Base-by-base conservation (phyloP, 1,140 invertebrate genomes). In the Nasonia longicornis region DNA sequence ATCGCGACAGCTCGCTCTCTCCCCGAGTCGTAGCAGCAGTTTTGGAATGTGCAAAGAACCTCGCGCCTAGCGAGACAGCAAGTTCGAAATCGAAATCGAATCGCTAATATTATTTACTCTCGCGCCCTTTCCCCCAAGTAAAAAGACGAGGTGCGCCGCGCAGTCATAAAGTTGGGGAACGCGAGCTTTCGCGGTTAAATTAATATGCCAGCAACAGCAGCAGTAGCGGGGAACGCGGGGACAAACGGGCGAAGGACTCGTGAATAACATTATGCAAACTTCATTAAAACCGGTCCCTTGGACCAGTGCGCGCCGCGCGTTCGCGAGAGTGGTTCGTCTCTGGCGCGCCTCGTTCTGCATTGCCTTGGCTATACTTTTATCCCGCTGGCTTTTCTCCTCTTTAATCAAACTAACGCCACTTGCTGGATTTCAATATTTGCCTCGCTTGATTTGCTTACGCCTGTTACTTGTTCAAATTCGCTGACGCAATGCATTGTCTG, bases 251-350 rank as follows among this genome's bases (percentile, higher is more conserved):
- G 63, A 82, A 81, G 81, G 83, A 83, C 82, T 85, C 80, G 81
- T 79, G 82, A 86, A 86, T 84, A 84, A 86, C 75, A 86, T 86
- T 86, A 86, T 86, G 85, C 83, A 86, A 86, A 86, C 83, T 86
- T 86, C 84, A 86, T 86, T 86, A 86, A 86, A 86, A 84, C 79
- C 80, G 74, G 82, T 78, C 84, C 82, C 84, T 84, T 83, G 81
- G 81, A 80, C 83, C 71, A 14, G 26, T 14, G 29, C 77, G 29
- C 72, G 79, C 26, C 26, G 79, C 42, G 79, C 42, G 48, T 52
- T 20, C 4, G 48, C 66, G 48, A 85, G 84, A 82, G 72, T 80
- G 75, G 72, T 80, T 80, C 42, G 26, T 35, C 31, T 35, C 64
- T 45, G 7, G 2, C 29, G 45, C 42, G 45, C 42, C 45, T 45